phyloP scores from a whole-genome alignment of 2,888 invertebrate genomes.

The Drosophila merina region DNA sequence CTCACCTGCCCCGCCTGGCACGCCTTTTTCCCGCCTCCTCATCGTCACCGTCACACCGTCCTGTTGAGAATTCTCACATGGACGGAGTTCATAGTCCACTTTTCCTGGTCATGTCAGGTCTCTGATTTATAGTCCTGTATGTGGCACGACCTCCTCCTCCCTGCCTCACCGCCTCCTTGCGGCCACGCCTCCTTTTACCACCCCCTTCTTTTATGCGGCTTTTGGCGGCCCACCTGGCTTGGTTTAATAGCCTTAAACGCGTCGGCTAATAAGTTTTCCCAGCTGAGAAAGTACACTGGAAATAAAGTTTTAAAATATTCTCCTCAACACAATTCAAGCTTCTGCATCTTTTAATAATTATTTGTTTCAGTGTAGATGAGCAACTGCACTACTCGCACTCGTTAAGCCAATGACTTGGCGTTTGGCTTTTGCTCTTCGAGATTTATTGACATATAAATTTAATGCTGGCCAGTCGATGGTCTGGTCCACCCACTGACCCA shows the following conservation, averaged over 20 bases:
- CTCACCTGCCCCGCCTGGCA: background rate
- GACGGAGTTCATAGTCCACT: constrained; percentile 51
- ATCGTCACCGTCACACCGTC: background rate
- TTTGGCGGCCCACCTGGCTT: constrained; percentile 14
- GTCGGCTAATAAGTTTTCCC: constrained; percentile 61
- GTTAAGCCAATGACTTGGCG: constrained; percentile 60
- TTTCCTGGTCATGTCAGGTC: constrained; percentile 42
- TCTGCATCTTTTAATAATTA: too few relatives aligned
- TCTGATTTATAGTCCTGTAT: constrained; percentile 63
- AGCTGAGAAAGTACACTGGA: background rate
- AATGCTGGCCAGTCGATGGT: constrained; percentile 44
- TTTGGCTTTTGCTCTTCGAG: constrained; percentile 69
- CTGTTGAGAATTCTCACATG: constrained; percentile 5
- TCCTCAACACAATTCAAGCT: too few relatives aligned
- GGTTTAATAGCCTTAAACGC: constrained; percentile 52
- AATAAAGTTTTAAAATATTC: too few relatives aligned
- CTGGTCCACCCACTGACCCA: background rate
- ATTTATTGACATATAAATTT: constrained; percentile 78
- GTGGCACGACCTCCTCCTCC: constrained; percentile 19
- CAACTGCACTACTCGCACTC: constrained; percentile 11
- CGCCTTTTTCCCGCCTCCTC: too few relatives aligned
- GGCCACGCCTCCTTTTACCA: background rate
- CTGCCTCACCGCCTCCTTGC: background rate
- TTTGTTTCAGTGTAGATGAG: background rate
- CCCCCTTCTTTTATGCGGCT: background rate